A percentile compares a stretch with the other conserved stretches of the same genome.
Conservation (phyloP, 2,113 vertebrate genomes). For the Ageneiosus marmoratus region DNA sequence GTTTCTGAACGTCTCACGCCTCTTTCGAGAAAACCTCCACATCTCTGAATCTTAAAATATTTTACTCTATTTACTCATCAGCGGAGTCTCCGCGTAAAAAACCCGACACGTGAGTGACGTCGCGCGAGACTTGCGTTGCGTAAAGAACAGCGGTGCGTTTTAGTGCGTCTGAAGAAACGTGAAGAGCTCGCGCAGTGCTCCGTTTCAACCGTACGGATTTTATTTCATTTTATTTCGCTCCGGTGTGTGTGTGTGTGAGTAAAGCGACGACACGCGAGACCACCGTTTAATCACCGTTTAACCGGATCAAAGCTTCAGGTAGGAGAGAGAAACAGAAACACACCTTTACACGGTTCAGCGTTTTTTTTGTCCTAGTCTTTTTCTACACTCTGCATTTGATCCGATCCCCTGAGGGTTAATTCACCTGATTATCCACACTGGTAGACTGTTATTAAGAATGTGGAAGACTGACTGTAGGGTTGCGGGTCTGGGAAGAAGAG, state of each 20-base stretch:
- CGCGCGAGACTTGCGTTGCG: neutral
- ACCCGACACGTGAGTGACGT: neutral
- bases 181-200: neutral
- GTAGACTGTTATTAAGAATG: neutral
- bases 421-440: neutral
- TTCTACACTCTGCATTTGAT: neutral
- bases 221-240: neutral
- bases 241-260: neutral
- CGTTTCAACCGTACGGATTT: neutral
- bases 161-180: neutral
- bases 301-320: neutral
- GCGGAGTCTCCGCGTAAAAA: neutral
- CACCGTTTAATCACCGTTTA: neutral
- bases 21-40: neutral
- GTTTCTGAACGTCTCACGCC: neutral
- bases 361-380: neutral
- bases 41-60: accelerated
- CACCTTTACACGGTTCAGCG: neutral
- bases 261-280: neutral
- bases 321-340: neutral
- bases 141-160: neutral
- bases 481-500: no score
- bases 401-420: neutral
- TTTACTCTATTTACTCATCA: neutral
- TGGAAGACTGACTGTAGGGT: neutral